Base-by-base conservation (phyloP, 1,140 invertebrate species). In the Maconellicoccus hirsutus region DNA sequence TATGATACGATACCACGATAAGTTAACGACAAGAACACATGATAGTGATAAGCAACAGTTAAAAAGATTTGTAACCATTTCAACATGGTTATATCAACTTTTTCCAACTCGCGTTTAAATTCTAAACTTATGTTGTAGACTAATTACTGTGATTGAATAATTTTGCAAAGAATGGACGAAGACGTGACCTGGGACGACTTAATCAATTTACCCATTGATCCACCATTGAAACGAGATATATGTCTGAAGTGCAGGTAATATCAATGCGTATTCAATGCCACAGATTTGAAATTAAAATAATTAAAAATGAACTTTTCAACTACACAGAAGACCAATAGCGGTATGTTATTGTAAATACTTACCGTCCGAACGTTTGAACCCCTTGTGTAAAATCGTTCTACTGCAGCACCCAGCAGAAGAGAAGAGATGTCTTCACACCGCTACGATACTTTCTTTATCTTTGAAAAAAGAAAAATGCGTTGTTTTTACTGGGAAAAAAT, bases 361-460 rank as follows among this genome's bases (percentile, higher is more conserved):
- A 71, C 91, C 92, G 14, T 80, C 84, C 71, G 81, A 85, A 71
- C 87, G 84, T 23, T 74, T 95, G 7, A 77, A 79, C 63, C 86
- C 89, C 10, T 78, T 81, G 71, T 90, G 88, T 70, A 85, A 82
- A 75, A 81, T 96, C 59, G 86, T 94, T 73, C 84, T 96, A 72
- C 81, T 97, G 1, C 93, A 96, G 78, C 94, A 97, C 84, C 93
- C 93, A 16, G 92, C 91, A 74, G 94, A 97, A 84, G 91, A 93
- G 76, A 92, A 92, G 79, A 82, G 93, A 74, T 89, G 91, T 76
- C 81, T 97, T 22, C 83, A 92, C 72, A 96, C 94, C 23, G 92
- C 90, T 23, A 89, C 91, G 12, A 97, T 97, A 88, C 81, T 97
- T 4, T 83, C 87, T 73, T 81, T 92, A 66, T 87, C 88, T 42